Base-by-base conservation (phyloP, 2,797 vertebrate species). In the Tokudaia tokunoshimensis region DNA sequence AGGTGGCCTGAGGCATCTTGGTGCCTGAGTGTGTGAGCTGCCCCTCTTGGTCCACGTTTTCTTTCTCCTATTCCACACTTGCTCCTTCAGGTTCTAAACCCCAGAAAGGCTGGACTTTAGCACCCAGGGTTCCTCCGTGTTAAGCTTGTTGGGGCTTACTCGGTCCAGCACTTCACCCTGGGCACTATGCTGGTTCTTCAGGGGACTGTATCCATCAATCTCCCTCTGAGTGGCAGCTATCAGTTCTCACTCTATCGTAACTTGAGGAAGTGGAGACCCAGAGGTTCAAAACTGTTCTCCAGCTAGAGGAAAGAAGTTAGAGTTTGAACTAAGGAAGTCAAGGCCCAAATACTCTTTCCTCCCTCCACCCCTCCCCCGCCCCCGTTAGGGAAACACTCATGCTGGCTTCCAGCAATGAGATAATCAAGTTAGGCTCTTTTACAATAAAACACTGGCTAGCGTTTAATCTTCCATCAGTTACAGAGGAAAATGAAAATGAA, bases 391-490 rank as follows among this genome's bases (percentile, higher is more conserved):
- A 2, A 82, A 47, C 37, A 65, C 11, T 52, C 84, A 94, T 13
- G 6, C 5, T 65, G 57, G 70, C 15, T 75, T 65, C 57, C 52
- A 95, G 29, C 2, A 20, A 90, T 63, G 41, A 90, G 29, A 89
- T n/a, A 61, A 89, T 44, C 61, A 84, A 87, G 14, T 31, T 8
- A 52, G 74, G 94, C 14, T 65, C 22, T 37, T 87, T 76, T 84
- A 9, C 5, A 95, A 65, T 79, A 79, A 83, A n/a, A 12, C 2
- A 26, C 4, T 47, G 26, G 29, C 82, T 31, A 93, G 67, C 7
- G 81, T 91, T 76, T 72, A 37, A 37, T 65, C 75, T 93, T 93
- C 82, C 29, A 75, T 24, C 31, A 34, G n/a, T 79, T 87, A 67
- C 14, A 89, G 84, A 70, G 67, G 89, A 74, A 93, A 74, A 61